Base-by-base conservation (phyloP, 2,113 vertebrate genomes). In the Grus americana region DNA sequence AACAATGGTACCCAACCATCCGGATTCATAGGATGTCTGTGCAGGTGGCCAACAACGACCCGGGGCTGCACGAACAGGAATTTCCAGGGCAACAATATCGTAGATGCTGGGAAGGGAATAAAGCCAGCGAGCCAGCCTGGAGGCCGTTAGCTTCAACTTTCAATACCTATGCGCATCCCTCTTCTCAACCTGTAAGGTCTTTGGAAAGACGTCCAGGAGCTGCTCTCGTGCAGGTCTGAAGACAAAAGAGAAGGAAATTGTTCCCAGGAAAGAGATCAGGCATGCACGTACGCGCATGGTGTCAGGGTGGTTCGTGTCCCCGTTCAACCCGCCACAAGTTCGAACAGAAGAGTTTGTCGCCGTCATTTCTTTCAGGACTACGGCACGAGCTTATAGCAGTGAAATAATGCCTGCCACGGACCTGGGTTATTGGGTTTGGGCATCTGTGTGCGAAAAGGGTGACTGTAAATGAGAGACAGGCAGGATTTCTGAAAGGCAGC, bases 221-320 rank as follows among this genome's bases (percentile, higher is more conserved):
- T 54, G 79, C 34, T 76, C 55, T 79, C 46, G 67, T 26, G 52
- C 19, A 58, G 36, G 15, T 44, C 15, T 23, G 30, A 79, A n/a
- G 27, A 9, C 15, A n/a, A 9, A 66, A 66, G 10, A 11, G 15
- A 38, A 26, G 44, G 54, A 68, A 54, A n/a, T 3, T 8, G 19
- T 30, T 57, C 32, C 34, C 14, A 30, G 34, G 27, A 46, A 59
- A 18, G 66, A 38, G 26, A 57, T 36, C 36, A 11, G 26, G 27
- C 15, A 10, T 1, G 9, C 14, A 4, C 0, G 20, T 18, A 5
- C 24, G 12, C 1, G 0, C 6, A 4, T 1, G 20, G 27, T 1
- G 9, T 11, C 9, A 1, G 58, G 15, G 62, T 21, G 16, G 22
- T 40, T 10, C 3, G 2, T 20, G 6, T 26, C 58, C 22, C 65